phyloP scores from a whole-genome alignment of 2,797 vertebrate genomes.

The Dendrocincla tyrannina region DNA sequence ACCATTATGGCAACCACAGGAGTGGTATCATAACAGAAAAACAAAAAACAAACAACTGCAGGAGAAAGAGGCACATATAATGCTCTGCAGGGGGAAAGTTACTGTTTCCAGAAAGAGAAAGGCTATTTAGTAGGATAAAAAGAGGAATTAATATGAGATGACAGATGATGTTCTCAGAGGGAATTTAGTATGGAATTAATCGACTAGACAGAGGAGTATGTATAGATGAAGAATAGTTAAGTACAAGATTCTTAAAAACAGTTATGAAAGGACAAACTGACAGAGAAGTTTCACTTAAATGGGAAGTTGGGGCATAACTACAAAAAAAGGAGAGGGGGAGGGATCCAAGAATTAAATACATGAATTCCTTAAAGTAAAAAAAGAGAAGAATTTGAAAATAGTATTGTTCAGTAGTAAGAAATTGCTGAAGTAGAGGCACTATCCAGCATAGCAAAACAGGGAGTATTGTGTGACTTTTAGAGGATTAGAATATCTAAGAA shows the following conservation, averaged over 20 bases:
- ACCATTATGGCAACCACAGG: not conserved
- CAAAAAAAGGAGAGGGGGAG: not conserved
- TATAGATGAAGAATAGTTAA: not conserved
- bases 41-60: not conserved
- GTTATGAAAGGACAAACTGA: not conserved
- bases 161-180: not conserved
- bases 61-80: not conserved
- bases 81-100: not conserved
- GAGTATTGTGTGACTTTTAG: not conserved
- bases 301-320: not conserved
- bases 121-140: not conserved
- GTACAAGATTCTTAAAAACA: not conserved
- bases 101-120: not conserved
- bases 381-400: not conserved
- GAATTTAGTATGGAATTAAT: not conserved
- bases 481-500: not conserved
- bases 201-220: not conserved
- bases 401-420: not conserved
- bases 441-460: not conserved
- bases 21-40: not conserved
- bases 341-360: not conserved
- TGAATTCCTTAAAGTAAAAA: not conserved
- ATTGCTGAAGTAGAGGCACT: not conserved
- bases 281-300: not conserved
- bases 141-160: not conserved